Conservation (phyloP, 2,888 invertebrate genomes). For the Chloroclystis v-ata region DNA sequence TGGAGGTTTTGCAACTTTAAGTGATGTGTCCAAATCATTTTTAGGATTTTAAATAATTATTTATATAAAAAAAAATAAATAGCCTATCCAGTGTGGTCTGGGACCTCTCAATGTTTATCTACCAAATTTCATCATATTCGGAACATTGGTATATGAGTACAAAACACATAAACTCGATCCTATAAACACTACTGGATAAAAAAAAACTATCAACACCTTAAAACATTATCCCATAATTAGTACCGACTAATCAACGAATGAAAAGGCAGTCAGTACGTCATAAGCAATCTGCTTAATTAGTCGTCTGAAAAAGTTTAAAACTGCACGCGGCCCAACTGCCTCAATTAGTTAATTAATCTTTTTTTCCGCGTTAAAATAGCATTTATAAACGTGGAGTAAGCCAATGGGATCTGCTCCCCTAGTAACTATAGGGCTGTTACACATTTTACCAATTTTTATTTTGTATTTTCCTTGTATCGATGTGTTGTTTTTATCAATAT, state of each 20-base stretch:
- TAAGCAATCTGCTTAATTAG: constrained; percentile 53
- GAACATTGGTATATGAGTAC: too few species aligned
- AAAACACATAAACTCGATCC: too few species aligned
- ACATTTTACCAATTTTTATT: not conserved
- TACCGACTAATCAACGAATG: constrained; percentile 9
- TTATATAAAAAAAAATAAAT: too few species aligned
- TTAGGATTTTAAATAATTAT: too few species aligned
- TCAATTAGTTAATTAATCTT: constrained; percentile 79
- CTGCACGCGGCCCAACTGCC: constrained; percentile 51
- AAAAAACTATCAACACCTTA: too few species aligned
- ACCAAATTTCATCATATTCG: too few species aligned
- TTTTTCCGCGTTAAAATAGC: constrained; percentile 77
- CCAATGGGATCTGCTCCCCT: constrained; percentile 66
- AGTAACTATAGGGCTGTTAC: constrained; percentile 50
- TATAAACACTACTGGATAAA: too few species aligned
- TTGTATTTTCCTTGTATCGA: not conserved
- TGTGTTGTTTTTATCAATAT: too few species aligned
- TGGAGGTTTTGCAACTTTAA: too few species aligned
- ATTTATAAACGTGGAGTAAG: constrained; percentile 72
- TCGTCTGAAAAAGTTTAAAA: constrained; percentile 47
- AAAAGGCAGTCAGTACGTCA: constrained; percentile 27
- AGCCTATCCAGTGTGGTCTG: too few species aligned
- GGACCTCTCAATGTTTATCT: too few species aligned
- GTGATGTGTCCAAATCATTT: too few species aligned
- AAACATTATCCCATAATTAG: not conserved